These are phyloP conservation scores for Lacanobia wlatinum DNA, from an alignment of 2,888 invertebrate genomes.

Conservation along the genomic window DNA sequence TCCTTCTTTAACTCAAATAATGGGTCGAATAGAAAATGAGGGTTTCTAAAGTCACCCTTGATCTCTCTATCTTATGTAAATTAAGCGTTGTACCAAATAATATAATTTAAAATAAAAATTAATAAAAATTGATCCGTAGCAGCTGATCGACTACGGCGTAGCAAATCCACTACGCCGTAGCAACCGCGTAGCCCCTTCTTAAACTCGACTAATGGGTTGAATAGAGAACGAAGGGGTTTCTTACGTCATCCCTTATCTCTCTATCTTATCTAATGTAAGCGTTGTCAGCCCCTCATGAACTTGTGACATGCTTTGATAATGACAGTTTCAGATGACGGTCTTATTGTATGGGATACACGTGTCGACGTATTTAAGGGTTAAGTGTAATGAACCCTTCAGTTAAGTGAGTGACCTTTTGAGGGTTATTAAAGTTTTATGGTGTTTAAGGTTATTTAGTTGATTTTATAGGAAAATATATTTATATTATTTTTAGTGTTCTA, in stretches of 20 bases:
- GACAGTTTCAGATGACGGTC: slow-evolving; percentile 55
- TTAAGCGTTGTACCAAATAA: too few relatives aligned
- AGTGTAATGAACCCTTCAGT: slow-evolving; percentile 41
- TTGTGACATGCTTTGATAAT: slow-evolving; percentile 56
- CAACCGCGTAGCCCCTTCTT: background rate
- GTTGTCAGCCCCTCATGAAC: slow-evolving; percentile 56
- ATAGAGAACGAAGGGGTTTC: slow-evolving; percentile 15
- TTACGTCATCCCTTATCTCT: slow-evolving; percentile 42
- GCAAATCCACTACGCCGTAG: background rate
- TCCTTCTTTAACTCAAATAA: too few relatives aligned
- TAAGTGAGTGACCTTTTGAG: slow-evolving; percentile 12
- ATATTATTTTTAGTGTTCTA: too few relatives aligned
- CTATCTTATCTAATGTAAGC: slow-evolving; percentile 38
- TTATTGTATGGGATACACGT: slow-evolving; percentile 54
- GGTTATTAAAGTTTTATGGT: background rate
- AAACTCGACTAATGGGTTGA: slow-evolving; percentile 16
- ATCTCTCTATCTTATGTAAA: too few relatives aligned
- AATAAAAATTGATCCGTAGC: too few relatives aligned
- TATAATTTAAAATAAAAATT: too few relatives aligned
- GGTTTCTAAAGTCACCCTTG: too few relatives aligned
- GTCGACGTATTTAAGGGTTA: slow-evolving; percentile 44
- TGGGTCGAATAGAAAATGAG: too few relatives aligned
- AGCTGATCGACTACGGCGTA: background rate
- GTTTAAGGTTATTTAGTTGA: background rate
- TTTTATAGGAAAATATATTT: too few relatives aligned